Evolutionary conservation across 2,797 vertebrate genomes (phyloP).

Genomic region (Pseudocheirus occidentalis): DNA sequence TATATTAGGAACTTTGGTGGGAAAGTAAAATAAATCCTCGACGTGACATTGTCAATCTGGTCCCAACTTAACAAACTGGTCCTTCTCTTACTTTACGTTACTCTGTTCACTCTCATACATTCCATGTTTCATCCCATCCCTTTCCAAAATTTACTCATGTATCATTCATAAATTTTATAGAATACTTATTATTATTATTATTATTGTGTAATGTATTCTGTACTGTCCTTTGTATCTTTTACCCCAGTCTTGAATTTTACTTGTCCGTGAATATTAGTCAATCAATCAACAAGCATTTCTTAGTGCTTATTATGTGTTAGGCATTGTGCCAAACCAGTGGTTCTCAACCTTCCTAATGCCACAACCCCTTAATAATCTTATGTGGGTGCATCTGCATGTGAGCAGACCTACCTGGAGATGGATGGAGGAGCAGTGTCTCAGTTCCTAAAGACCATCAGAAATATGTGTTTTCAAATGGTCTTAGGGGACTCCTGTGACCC

Average conservation of each 20-base stretch:
- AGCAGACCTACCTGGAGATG: too few relatives aligned
- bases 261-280: not conserved
- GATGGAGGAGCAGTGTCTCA: too few relatives aligned
- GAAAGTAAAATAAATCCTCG: not conserved
- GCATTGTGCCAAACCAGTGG: not conserved
- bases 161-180: not conserved
- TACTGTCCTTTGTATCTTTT: not conserved
- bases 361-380: too few relatives aligned
- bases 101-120: not conserved
- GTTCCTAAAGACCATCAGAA: too few relatives aligned
- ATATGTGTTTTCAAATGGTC: too few relatives aligned
- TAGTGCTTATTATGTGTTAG: not conserved
- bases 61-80: not conserved
- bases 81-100: not conserved
- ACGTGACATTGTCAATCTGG: not conserved
- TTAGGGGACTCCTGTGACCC: too few relatives aligned
- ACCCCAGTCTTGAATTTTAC: not conserved
- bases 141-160: not conserved
- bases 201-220: too few relatives aligned
- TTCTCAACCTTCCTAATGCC: too few relatives aligned
- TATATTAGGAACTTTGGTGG: not conserved
- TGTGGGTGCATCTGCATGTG: too few relatives aligned
- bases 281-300: not conserved
- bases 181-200: too few relatives aligned
- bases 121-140: not conserved